These are phyloP conservation scores for Brachirus orientalis DNA, from an alignment of 2,113 vertebrate genomes.

Conservation along the genomic window DNA sequence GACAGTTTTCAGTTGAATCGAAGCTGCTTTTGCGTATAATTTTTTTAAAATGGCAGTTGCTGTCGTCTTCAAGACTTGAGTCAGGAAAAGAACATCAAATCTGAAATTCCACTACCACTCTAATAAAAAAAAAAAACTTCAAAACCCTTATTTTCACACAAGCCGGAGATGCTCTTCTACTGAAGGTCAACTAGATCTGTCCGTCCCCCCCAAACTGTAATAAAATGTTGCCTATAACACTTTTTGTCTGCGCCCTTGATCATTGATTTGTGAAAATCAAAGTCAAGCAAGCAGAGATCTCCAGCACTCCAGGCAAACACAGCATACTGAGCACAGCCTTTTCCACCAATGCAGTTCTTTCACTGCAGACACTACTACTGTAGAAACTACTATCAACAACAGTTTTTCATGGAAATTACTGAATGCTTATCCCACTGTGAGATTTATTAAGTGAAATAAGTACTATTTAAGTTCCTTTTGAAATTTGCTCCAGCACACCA, in stretches of 20 bases:
- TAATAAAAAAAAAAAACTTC: no score
- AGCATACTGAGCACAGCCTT: not conserved
- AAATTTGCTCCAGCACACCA: not conserved
- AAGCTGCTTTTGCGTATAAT: slow-evolving; percentile 4
- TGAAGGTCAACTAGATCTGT: slow-evolving; percentile 26
- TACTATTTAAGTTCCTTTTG: slow-evolving; percentile 1
- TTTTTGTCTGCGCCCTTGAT: slow-evolving; percentile 11
- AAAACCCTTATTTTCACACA: no score
- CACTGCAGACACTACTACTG: not conserved
- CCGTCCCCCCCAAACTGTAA: not conserved
- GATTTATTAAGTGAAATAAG: slow-evolving; percentile 9
- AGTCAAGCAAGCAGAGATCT: slow-evolving; percentile 1
- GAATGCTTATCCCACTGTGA: not conserved
- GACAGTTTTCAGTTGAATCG: slow-evolving; percentile 14
- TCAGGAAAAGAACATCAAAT: no score
- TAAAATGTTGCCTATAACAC: not conserved
- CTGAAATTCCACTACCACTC: no score
- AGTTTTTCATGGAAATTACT: slow-evolving; percentile 8
- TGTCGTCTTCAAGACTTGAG: not conserved
- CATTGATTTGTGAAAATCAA: slow-evolving; percentile 8
- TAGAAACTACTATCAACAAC: not conserved
- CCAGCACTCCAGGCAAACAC: not conserved
- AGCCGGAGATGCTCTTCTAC: not conserved
- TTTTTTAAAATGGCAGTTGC: slow-evolving; percentile 22
- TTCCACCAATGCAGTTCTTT: not conserved